These are phyloP conservation scores for Bombus terrestris DNA, from an alignment of 1,140 invertebrate genomes.

Conservation along the genomic window DNA sequence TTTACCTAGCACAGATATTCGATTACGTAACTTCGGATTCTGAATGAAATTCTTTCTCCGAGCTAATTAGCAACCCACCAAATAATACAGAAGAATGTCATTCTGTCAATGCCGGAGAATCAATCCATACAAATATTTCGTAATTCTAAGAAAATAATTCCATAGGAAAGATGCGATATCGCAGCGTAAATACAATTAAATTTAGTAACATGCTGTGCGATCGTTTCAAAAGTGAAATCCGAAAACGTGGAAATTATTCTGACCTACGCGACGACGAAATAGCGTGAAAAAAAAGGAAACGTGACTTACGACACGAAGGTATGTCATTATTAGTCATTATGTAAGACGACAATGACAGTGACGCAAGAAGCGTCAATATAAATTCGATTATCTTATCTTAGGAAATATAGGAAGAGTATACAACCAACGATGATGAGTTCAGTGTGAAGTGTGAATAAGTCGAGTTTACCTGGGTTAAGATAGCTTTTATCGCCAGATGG, in stretches of 20 bases:
- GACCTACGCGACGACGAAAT: not conserved
- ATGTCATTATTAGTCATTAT: not conserved
- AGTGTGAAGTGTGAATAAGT: not conserved
- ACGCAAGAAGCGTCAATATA: not conserved
- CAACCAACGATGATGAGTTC: not conserved
- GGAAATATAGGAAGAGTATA: not conserved
- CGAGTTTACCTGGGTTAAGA: constrained; percentile 13
- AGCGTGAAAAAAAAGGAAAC: not conserved
- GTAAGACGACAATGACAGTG: not conserved
- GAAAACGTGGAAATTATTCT: not conserved
- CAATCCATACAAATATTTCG: not conserved
- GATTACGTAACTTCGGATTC: not conserved
- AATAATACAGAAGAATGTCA: not conserved
- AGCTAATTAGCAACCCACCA: not conserved
- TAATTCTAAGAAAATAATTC: not conserved
- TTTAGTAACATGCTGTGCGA: not conserved
- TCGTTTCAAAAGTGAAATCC: not conserved
- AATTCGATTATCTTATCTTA: constrained; percentile 29
- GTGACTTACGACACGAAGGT: too few species aligned
- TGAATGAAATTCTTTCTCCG: not conserved
- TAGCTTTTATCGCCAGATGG: not conserved
- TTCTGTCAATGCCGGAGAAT: not conserved
- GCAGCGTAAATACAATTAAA: not conserved
- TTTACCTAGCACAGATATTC: not conserved
- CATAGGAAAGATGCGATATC: too few species aligned